phyloP scores from a whole-genome alignment of 2,888 invertebrate genomes.

The Panorpa germanica region DNA sequence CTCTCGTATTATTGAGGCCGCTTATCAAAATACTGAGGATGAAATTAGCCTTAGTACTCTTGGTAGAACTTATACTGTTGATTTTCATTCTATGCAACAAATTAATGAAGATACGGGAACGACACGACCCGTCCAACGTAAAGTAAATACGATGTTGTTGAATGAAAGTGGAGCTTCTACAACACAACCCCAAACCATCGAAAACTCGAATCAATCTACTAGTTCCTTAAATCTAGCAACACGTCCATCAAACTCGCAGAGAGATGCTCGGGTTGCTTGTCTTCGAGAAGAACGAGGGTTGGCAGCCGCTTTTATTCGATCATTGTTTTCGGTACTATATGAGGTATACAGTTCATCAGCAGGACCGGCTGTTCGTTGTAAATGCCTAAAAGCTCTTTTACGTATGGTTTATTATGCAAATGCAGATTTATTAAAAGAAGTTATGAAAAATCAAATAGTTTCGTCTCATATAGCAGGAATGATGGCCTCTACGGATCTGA shows the following conservation, averaged over 20 bases:
- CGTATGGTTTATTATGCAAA: conserved; percentile 93
- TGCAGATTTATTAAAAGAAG: conserved; percentile 63
- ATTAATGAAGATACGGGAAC: conserved; percentile 97
- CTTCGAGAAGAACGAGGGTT: conserved; percentile 49
- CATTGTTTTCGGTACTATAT: conserved; percentile 85
- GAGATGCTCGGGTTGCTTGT: conserved; percentile 48
- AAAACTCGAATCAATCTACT: conserved; percentile 2
- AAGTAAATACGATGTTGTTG: conserved; percentile 42
- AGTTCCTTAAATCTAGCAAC: conserved; percentile 10
- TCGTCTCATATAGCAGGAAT: conserved; percentile 96
- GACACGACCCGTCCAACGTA: conserved; percentile 76
- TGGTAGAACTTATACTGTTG: conserved; percentile 88
- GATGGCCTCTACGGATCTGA: conserved; percentile 91
- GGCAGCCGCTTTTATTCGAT: conserved; percentile 49
- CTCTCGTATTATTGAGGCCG: conserved; percentile 86
- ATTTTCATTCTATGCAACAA: conserved; percentile 95
- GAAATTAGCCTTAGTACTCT: conserved; percentile 84
- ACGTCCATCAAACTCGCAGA: conserved; percentile 12
- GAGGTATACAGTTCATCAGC: conserved; percentile 98
- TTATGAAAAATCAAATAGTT: conserved; percentile 52
- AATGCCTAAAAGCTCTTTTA: conserved; percentile 86
- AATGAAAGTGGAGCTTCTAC: conserved; percentile 1
- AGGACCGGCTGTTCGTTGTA: conserved; percentile 92
- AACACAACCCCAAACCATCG: conserved; percentile 8
- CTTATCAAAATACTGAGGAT: conserved; percentile 85